A percentile compares a stretch with the other conserved stretches of the same genome.
Evolutionary conservation across 2,888 invertebrate genomes (phyloP).

Genomic region (Cephus rjabovi): DNA sequence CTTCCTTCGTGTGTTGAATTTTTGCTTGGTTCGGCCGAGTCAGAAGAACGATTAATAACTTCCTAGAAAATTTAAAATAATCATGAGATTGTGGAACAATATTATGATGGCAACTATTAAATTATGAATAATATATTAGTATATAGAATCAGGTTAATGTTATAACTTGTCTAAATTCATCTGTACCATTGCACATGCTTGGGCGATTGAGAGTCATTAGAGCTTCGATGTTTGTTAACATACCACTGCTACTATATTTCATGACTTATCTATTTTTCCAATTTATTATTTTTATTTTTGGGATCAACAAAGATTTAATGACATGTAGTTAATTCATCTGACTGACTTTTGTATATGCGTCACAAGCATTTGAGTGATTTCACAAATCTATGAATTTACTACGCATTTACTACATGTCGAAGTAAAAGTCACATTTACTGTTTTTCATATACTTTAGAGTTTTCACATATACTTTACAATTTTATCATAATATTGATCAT

Average conservation of each 20-base stretch:
- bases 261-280: not conserved
- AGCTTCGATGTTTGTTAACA: not conserved
- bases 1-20: slow-evolving; percentile 51
- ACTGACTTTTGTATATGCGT: not conserved
- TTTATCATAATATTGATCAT: not conserved
- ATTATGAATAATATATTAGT: not conserved
- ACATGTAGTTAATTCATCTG: not conserved
- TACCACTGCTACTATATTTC: not conserved
- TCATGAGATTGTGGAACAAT: not conserved
- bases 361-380: not conserved
- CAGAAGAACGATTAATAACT: slow-evolving; percentile 58
- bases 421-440: not conserved
- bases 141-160: not conserved
- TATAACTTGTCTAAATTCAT: not conserved
- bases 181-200: not conserved
- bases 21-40: slow-evolving; percentile 56
- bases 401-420: not conserved
- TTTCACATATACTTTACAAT: not conserved
- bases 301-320: not conserved
- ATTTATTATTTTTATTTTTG: not conserved
- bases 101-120: not conserved
- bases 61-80: slow-evolving; percentile 41
- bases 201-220: not conserved
- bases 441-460: not conserved
- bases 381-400: not conserved